phyloP scores from a whole-genome alignment of 2,113 vertebrate genomes.

The Phoenicopterus ruber region DNA sequence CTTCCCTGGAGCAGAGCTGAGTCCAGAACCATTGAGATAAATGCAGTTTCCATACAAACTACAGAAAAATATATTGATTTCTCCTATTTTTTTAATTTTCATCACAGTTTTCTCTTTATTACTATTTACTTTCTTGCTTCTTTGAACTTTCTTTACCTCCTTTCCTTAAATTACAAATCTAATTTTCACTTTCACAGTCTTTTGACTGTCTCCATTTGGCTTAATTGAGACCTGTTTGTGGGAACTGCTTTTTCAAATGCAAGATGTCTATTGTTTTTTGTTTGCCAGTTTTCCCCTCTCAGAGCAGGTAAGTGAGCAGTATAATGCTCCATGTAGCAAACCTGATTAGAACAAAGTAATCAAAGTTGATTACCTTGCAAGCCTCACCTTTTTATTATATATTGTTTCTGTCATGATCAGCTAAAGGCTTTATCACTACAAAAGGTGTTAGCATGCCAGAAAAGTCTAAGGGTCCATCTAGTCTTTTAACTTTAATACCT shows the following conservation, averaged over 20 bases:
- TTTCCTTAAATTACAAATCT: not conserved
- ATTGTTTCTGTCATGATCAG: not conserved
- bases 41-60: constrained; percentile 4
- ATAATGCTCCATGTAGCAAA: not conserved
- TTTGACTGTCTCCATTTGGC: not conserved
- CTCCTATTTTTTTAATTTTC: not conserved
- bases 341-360: not conserved
- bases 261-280: accelerated
- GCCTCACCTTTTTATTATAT: not conserved
- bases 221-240: not conserved
- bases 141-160: not conserved
- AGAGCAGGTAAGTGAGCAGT: not conserved
- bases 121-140: not conserved
- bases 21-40: not conserved
- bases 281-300: not conserved
- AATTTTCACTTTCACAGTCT: not conserved
- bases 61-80: not conserved
- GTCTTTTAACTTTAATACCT: not conserved
- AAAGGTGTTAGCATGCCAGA: not conserved
- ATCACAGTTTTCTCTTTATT: not conserved
- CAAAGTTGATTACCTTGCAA: not conserved
- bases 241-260: not conserved
- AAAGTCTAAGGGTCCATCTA: not conserved
- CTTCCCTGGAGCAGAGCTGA: not conserved
- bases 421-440: not conserved